phyloP scores from a whole-genome alignment of 2,888 invertebrate species.

The Lamellibrachia columna region DNA sequence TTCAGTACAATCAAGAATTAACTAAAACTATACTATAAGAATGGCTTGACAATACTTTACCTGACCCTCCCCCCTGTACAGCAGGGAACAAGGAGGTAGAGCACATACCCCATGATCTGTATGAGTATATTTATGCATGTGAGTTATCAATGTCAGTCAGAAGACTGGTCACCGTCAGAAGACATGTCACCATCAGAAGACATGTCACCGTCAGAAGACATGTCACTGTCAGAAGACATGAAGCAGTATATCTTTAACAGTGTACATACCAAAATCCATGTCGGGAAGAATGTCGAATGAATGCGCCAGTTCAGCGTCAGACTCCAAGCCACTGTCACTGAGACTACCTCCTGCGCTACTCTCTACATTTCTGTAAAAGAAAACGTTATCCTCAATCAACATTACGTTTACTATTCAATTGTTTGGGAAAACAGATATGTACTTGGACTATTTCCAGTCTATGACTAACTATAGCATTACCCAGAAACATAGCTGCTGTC shows the following conservation, averaged over 20 bases:
- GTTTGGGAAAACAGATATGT: neutral
- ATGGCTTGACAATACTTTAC: neutral
- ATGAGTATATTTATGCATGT: no score
- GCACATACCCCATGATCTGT: no score
- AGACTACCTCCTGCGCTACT: constrained; percentile 48
- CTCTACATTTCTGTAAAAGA: constrained; percentile 34
- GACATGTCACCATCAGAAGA: no score
- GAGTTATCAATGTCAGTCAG: no score
- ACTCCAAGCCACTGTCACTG: constrained; percentile 43
- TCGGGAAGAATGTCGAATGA: constrained; percentile 83
- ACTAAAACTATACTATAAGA: neutral
- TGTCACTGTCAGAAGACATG: neutral
- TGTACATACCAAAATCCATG: constrained; percentile 64
- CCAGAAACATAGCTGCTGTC: no score
- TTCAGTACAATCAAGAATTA: neutral
- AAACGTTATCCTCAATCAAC: constrained; percentile 19
- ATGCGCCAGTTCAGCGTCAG: constrained; percentile 67
- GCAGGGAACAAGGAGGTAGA: no score
- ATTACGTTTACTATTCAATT: neutral
- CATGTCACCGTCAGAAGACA: neutral
- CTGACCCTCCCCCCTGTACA: no score
- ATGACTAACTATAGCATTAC: no score
- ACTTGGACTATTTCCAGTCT: no score
- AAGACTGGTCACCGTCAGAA: no score
- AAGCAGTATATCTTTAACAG: neutral